Percentiles rank a stretch among this genome's conserved stretches.
Evolutionary conservation across 1,140 invertebrate species (phyloP).

Genomic region (Drosophila lowei): DNA sequence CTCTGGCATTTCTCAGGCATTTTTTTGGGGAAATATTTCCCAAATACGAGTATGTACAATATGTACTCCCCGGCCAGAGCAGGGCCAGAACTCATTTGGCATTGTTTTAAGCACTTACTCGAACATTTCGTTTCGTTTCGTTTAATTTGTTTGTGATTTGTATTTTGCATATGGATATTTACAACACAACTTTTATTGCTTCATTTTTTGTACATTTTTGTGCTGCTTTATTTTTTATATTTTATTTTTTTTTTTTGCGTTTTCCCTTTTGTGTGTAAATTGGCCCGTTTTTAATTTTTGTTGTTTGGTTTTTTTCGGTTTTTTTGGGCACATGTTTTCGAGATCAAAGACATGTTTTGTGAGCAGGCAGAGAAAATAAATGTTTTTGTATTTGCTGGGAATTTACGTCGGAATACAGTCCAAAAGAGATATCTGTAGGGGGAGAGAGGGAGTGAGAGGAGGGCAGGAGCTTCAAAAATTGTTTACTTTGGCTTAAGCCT

Average conservation of each 20-base stretch:
- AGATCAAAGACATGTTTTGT: conserved; percentile 78
- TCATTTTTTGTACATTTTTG: conserved; percentile 8
- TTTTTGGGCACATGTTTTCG: conserved; percentile 51
- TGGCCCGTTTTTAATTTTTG: conserved; percentile 55
- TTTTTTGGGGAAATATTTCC: conserved; percentile 49
- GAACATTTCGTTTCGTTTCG: conserved; percentile 43
- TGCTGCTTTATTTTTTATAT: neutral
- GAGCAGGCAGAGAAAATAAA: conserved; percentile 46
- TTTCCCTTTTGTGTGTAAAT: conserved; percentile 55
- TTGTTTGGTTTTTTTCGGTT: conserved; percentile 23
- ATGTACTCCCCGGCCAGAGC: too few relatives aligned
- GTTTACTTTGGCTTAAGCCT: conserved; percentile 29
- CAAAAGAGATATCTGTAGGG: too few relatives aligned
- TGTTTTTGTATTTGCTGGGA: conserved; percentile 50
- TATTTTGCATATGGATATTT: conserved; percentile 40
- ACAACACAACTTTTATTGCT: conserved; percentile 29
- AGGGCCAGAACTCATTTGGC: conserved; percentile 53
- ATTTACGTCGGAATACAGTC: conserved; percentile 66
- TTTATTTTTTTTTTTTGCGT: conserved; percentile 14
- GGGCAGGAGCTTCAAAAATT: conserved; percentile 13
- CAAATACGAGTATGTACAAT: conserved; percentile 10
- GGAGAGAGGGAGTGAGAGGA: neutral
- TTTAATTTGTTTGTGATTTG: conserved; percentile 51
- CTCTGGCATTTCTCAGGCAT: conserved; percentile 22
- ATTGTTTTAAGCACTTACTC: conserved; percentile 68